These are phyloP conservation scores for Drosophila ambigua DNA, from an alignment of 1,140 invertebrate genomes.

Conservation along the genomic window DNA sequence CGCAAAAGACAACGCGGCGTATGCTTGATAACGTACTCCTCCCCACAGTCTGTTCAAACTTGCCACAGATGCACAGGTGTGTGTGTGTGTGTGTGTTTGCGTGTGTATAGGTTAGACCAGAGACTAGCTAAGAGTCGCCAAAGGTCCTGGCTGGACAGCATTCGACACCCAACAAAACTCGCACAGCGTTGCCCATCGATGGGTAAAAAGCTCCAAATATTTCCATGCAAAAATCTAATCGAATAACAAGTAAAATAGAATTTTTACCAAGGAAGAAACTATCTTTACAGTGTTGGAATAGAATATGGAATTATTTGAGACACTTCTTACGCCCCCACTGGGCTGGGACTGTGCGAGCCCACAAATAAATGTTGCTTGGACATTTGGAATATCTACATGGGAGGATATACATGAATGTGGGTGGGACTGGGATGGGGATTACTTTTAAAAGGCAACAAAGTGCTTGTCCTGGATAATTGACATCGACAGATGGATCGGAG, in stretches of 20 bases:
- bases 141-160: conserved; percentile 9
- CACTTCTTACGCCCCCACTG: not conserved
- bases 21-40: conserved; percentile 47
- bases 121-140: conserved; percentile 1
- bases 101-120: conserved; percentile 17
- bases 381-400: conserved; percentile 7
- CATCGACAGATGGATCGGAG: conserved; percentile 41
- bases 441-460: conserved; percentile 52
- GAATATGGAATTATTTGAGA: too few relatives aligned
- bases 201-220: too few relatives aligned
- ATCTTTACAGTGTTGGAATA: too few relatives aligned
- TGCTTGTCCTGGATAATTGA: conserved; percentile 65
- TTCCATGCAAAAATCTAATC: too few relatives aligned
- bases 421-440: not conserved
- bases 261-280: too few relatives aligned
- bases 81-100: conserved; percentile 3
- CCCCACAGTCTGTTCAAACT: conserved; percentile 11
- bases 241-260: too few relatives aligned
- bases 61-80: conserved; percentile 1
- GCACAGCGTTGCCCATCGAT: conserved; percentile 17
- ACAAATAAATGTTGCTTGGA: not conserved
- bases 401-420: conserved; percentile 4
- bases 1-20: conserved; percentile 51
- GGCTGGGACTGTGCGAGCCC: not conserved
- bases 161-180: not conserved